Conservation (phyloP, 1,140 invertebrate species). For the Conus betulinus region DNA sequence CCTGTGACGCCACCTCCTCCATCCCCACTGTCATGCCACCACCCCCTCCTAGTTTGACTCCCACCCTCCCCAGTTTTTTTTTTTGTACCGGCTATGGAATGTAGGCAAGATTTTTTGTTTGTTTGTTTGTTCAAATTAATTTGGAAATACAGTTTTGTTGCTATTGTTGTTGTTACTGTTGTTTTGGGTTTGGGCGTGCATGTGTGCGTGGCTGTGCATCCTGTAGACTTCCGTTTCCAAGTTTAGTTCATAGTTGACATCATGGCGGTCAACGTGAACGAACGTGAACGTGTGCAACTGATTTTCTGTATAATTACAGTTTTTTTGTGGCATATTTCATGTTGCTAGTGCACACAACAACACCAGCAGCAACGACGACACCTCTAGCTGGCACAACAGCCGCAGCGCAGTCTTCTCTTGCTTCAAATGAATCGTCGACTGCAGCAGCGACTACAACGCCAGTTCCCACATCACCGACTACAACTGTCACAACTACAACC, state of each 20-base stretch:
- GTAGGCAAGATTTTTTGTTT: too few species aligned
- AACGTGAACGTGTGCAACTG: conserved; percentile 35
- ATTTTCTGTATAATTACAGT: conserved; percentile 9
- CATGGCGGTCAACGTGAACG: conserved; percentile 55
- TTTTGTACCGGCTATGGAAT: too few species aligned
- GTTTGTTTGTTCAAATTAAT: too few species aligned
- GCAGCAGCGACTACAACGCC: conserved; percentile 42
- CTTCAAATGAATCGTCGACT: conserved; percentile 17
- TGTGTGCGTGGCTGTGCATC: not conserved
- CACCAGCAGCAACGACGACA: not conserved
- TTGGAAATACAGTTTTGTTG: too few species aligned
- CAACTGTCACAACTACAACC: conserved; percentile 39
- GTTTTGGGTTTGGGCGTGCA: too few species aligned
- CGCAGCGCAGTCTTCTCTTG: not conserved
- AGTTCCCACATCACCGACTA: conserved; percentile 43
- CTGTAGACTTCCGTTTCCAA: not conserved
- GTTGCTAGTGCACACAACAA: conserved; percentile 7
- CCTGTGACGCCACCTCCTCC: too few species aligned
- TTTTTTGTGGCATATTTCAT: not conserved
- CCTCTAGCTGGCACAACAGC: conserved; percentile 23
- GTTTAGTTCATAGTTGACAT: conserved; percentile 51
- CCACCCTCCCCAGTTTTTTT: too few species aligned
- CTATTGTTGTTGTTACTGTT: too few species aligned
- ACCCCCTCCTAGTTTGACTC: too few species aligned
- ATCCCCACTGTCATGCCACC: too few species aligned